Percentiles rank a stretch among this genome's conserved stretches.
Evolutionary conservation across 2,888 invertebrate genomes (phyloP).

Genomic region (Leucophenga maculata): DNA sequence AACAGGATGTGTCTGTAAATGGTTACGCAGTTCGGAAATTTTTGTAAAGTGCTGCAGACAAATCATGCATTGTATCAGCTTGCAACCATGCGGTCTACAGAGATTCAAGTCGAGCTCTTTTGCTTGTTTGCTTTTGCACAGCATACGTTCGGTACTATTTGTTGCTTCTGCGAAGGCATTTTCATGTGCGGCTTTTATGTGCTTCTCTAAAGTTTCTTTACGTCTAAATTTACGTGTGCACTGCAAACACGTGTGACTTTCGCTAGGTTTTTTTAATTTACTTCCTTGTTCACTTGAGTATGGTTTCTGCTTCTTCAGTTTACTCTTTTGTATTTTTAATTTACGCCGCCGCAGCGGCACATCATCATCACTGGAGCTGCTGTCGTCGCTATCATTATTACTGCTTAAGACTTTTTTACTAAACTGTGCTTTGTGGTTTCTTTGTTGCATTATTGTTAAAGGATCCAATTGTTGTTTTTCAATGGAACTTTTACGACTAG

Average conservation of each 20-base stretch:
- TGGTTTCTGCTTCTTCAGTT: neutral
- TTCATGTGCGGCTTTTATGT: neutral
- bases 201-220: conserved; percentile 2
- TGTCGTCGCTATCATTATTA: neutral
- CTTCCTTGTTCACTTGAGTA: neutral
- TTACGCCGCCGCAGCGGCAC: neutral
- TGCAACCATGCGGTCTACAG: conserved; percentile 47
- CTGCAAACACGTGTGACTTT: neutral
- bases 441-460: neutral
- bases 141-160: neutral
- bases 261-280: no score
- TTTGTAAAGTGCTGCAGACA: conserved; percentile 47
- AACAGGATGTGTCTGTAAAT: neutral
- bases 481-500: no score
- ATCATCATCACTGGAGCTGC: neutral
- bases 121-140: neutral
- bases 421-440: neutral
- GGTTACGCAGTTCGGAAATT: conserved; percentile 8
- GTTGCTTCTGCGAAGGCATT: neutral
- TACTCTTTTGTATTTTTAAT: neutral
- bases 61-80: conserved; percentile 56
- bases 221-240: conserved; percentile 12
- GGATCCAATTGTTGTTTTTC: no score
- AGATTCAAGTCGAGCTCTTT: conserved; percentile 34
- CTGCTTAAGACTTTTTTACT: neutral